Percentiles rank a stretch among this genome's conserved stretches.
Conservation (phyloP, 2,888 invertebrate species). For the Petrophora chlorosata region DNA sequence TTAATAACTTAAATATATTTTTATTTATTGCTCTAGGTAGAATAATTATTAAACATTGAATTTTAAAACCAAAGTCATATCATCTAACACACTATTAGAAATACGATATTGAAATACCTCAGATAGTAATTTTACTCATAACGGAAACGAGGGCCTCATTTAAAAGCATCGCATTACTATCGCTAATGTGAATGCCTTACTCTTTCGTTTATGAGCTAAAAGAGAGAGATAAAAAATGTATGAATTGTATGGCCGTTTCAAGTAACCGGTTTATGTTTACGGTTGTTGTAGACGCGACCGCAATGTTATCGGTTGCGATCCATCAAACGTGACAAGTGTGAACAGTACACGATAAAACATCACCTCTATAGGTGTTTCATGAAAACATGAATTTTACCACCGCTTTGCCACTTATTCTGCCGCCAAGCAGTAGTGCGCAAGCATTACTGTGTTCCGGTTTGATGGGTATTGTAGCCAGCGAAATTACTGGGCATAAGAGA, state of each 20-base stretch:
- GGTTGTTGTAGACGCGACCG: conserved; percentile 26
- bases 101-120: conserved; percentile 19
- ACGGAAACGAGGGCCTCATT: conserved; percentile 24
- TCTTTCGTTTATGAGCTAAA: conserved; percentile 12
- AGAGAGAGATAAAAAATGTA: conserved; percentile 18
- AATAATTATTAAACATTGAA: not conserved
- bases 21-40: not conserved
- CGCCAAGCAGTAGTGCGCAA: too few relatives aligned
- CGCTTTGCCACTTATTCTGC: too few relatives aligned
- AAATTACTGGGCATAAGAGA: too few relatives aligned
- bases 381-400: too few relatives aligned
- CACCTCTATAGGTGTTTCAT: conserved; percentile 2
- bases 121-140: conserved; percentile 21
- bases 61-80: conserved; percentile 1
- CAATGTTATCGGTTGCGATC: conserved; percentile 42
- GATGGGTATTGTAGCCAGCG: too few relatives aligned
- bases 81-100: conserved; percentile 14
- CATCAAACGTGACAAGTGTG: conserved; percentile 42
- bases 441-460: too few relatives aligned
- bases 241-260: conserved; percentile 17
- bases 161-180: conserved; percentile 17
- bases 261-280: conserved; percentile 42
- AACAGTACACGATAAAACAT: conserved; percentile 24
- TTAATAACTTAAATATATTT: too few relatives aligned
- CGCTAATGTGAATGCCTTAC: conserved; percentile 11